Evolutionary conservation across 2,113 vertebrate genomes (phyloP).

Genomic region (Poeciliopsis turrubarensis): DNA sequence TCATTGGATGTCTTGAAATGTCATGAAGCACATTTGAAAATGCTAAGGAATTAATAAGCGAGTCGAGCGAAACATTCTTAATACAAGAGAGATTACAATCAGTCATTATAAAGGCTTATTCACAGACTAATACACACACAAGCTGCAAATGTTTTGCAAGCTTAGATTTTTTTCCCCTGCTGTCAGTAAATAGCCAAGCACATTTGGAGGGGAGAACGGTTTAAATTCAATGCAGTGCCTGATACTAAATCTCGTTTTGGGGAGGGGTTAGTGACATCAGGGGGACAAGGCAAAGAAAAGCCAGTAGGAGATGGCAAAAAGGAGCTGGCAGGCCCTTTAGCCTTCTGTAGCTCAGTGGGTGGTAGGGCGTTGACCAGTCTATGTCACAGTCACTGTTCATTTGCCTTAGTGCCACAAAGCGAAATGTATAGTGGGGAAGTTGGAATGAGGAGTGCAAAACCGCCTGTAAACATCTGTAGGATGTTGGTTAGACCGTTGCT

Average conservation of each 20-base stretch:
- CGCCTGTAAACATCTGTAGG: not conserved
- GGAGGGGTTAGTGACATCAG: slow-evolving; percentile 63
- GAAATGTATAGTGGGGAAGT: slow-evolving; percentile 22
- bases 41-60: slow-evolving; percentile 30
- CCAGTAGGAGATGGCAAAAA: slow-evolving; percentile 61
- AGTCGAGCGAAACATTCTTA: slow-evolving; percentile 32
- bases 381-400: slow-evolving; percentile 41
- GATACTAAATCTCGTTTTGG: slow-evolving; percentile 74
- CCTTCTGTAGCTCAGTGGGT: slow-evolving; percentile 59
- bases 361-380: slow-evolving; percentile 60
- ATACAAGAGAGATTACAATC: slow-evolving; percentile 80
- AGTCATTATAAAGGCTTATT: slow-evolving; percentile 84
- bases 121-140: slow-evolving; percentile 75
- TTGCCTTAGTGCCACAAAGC: slow-evolving; percentile 24
- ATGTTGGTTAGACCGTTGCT: slow-evolving; percentile 2
- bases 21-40: not conserved
- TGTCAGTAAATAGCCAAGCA: slow-evolving; percentile 28
- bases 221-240: slow-evolving; percentile 70
- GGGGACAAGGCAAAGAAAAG: slow-evolving; percentile 53
- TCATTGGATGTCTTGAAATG: too few species aligned
- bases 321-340: slow-evolving; percentile 58
- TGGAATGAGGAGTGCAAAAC: not conserved
- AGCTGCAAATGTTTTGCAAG: slow-evolving; percentile 80
- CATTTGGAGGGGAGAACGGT: slow-evolving; percentile 47
- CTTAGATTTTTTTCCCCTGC: slow-evolving; percentile 55